These are phyloP conservation scores for Bos javanicus DNA, from an alignment of 2,113 vertebrate genomes.

Conservation along the genomic window DNA sequence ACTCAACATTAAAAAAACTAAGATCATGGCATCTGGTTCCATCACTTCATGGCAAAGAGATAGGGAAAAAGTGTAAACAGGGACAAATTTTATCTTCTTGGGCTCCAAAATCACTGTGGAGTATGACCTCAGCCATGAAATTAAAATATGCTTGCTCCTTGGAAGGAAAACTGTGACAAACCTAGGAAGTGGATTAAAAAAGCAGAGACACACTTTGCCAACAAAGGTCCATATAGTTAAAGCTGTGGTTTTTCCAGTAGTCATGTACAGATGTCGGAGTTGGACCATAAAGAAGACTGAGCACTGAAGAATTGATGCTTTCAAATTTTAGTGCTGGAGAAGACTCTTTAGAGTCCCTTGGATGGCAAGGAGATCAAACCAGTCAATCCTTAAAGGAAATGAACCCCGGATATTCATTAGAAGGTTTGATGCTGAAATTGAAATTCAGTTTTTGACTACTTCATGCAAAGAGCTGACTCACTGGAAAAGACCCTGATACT, in stretches of 20 bases:
- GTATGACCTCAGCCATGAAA: background rate
- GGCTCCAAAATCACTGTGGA: background rate
- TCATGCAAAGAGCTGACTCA: background rate
- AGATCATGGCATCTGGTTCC: background rate
- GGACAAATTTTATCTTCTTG: background rate
- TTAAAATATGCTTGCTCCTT: background rate
- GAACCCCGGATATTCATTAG: background rate
- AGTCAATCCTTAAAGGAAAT: background rate
- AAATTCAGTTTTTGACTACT: background rate
- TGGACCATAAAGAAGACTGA: background rate
- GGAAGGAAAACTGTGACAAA: background rate
- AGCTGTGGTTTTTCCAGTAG: background rate
- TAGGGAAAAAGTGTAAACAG: background rate
- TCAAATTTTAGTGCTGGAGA: background rate
- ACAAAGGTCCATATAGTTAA: background rate
- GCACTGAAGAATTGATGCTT: background rate
- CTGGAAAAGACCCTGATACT: background rate
- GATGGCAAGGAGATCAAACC: background rate
- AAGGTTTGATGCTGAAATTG: background rate
- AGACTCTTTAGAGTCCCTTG: background rate
- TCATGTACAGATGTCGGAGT: background rate
- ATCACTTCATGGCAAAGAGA: background rate
- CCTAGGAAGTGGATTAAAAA: background rate
- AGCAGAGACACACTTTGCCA: background rate
- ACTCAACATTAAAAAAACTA: background rate